Base-by-base conservation (phyloP, 2,797 vertebrate genomes). In the Hippopotamyrus pictus region DNA sequence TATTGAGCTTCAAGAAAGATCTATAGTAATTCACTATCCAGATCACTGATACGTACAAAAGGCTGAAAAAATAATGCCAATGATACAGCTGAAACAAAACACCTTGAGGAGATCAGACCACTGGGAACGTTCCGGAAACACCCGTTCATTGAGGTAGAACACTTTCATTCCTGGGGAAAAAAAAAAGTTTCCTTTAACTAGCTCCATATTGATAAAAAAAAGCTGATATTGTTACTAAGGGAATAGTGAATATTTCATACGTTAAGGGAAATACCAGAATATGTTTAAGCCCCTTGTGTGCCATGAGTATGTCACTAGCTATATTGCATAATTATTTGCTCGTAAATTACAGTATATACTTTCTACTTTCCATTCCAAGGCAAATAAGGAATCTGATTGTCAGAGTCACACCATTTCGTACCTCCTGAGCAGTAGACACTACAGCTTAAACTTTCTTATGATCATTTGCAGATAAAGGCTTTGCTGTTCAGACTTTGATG, bases 401-500 rank as follows among this genome's bases (percentile, higher is more conserved):
- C 90, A 91, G 88, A 89, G 69, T 62, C 88, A 46, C 82, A 87
- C 53, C 22, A 89, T 91, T 89, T 89, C 86, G 91, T 50, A 29
- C 53, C 89, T 91, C 51, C 90, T 37, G 65, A 92, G 91, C 69
- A 90, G 83, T 51, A 84, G 53, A 89, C 88, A 37, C 90, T 51
- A 84, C 91, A 48, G 90, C 14, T 88, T 83, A 46, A 87, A 87
- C 87, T 17, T 89, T 84, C 91, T 93, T 95, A 91, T 94, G 92
- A 94, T 93, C 89, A 90, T 91, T 92, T 90, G 91, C 88, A 92
- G 92, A 95, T 95, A 93, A 95, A 94, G 92, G 93, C 91, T 89
- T 89, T 90, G 89, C 90, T 90, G 89, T 88, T 91, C 33, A 3
- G 51, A 92, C 93, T 94, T 95, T 95, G 93, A 95, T 94, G 94